Conservation (phyloP, 2,888 invertebrate species). For the Troides helena region DNA sequence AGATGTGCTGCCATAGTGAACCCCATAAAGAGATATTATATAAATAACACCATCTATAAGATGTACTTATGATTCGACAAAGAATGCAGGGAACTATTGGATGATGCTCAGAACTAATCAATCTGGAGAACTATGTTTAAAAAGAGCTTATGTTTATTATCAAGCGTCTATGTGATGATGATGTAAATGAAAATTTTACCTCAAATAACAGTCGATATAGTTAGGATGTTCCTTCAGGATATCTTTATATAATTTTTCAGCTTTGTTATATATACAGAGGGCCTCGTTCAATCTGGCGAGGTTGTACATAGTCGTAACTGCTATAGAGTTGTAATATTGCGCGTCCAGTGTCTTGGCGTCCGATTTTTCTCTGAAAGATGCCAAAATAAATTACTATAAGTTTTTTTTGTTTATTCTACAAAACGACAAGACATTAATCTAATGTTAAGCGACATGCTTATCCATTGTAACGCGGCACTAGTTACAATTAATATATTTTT, state of each 20-base stretch:
- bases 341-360: conserved; percentile 92
- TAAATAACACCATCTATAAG: too few relatives aligned
- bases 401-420: neutral
- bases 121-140: too few relatives aligned
- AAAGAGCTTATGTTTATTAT: too few relatives aligned
- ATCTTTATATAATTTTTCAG: conserved; percentile 97
- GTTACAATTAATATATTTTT: too few relatives aligned
- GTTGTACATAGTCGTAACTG: conserved; percentile 98
- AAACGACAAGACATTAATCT: neutral
- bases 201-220: conserved; percentile 95
- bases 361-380: conserved; percentile 84
- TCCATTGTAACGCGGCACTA: too few relatives aligned
- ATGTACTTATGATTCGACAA: too few relatives aligned
- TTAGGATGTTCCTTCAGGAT: conserved; percentile 98
- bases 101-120: too few relatives aligned
- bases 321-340: conserved; percentile 97
- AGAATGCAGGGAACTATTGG: too few relatives aligned
- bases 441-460: too few relatives aligned
- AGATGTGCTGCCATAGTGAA: too few relatives aligned
- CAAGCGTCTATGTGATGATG: too few relatives aligned
- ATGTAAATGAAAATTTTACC: conserved; percentile 45
- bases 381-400: neutral
- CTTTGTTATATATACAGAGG: conserved; percentile 93
- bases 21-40: too few relatives aligned
- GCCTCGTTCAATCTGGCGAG: conserved; percentile 96